These are phyloP conservation scores for Mobula birostris DNA, from an alignment of 2,113 vertebrate species.

Conservation along the genomic window DNA sequence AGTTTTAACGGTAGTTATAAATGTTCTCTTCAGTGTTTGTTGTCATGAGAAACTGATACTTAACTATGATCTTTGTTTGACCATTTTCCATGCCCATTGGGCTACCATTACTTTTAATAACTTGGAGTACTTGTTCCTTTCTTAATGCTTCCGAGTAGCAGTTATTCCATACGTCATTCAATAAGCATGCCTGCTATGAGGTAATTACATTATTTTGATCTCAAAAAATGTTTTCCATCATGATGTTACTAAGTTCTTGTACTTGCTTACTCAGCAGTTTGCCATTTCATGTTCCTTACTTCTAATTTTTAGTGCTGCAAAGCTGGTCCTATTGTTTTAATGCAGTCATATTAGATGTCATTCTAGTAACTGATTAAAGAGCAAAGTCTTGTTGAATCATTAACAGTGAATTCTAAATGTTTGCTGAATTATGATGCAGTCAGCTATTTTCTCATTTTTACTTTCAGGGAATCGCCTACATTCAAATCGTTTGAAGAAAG, in stretches of 20 bases:
- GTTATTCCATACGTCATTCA: constrained; percentile 95
- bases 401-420: neutral
- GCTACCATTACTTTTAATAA: constrained; percentile 46
- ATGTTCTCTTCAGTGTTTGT: neutral
- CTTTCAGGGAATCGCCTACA: constrained; percentile 80
- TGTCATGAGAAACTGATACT: neutral
- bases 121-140: constrained; percentile 60
- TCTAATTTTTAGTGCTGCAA: neutral
- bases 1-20: neutral
- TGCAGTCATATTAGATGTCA: neutral
- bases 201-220: constrained; percentile 59
- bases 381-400: neutral
- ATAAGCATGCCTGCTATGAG: constrained; percentile 99
- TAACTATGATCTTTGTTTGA: neutral
- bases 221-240: neutral
- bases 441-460: constrained; percentile 7
- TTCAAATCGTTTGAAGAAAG: constrained; percentile 96
- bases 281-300: neutral
- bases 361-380: neutral
- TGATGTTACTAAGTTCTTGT: neutral
- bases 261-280: neutral
- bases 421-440: neutral
- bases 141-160: constrained; percentile 81
- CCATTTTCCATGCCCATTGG: neutral
- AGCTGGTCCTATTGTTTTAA: neutral